Evolutionary conservation across 2,888 invertebrate species (phyloP), one percentile per base, ranked within the genome.

Genomic region (Coelinius sp.): DNA sequence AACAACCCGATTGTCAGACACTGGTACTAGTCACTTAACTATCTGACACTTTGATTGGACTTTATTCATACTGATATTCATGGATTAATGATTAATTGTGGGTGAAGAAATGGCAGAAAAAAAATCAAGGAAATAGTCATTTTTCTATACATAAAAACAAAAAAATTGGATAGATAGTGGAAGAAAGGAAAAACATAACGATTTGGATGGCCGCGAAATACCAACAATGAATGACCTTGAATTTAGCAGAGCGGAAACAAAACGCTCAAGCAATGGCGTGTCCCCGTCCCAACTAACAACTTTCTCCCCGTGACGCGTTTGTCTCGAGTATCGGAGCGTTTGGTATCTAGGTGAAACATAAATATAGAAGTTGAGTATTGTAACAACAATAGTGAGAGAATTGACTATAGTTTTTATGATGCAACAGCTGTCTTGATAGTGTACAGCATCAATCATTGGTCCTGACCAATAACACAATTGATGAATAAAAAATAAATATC

Each of bases 161-260:
- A 14, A 20, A 41, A 4, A 7, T 8, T 12, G 3, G 31, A 49
- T 24, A 14, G 14, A 41, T 10, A 7, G 10, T 12, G 3, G 31
- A 49, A 8, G 65, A 41, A 65, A 65, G 53, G 35, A 46, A 44
- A 46, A 49, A 59, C 2, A 7, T 10, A 41, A 6, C 7, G 41
- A 24, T 66, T 46, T 17, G 31, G 22, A 71, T 64, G 71, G 75
- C 73, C 73, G 70, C 71, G 64, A 38, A 38, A 56, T 53, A 70
- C 72, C 75, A 73, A 76, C 77, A 77, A 75, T 75, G 74, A 77
- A 70, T 70, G 80, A 82, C 84, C 84, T 84, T 84, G 84, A 84
- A 85, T 84, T 86, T 85, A 83, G 84, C 86, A 83, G 85, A 86
- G 85, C 86, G 85, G 86, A 86, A 86, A 86, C 83, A 76, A 65